Conservation (phyloP, 92 coral and sea anemone genomes). For the Parazoanthus darwini region DNA sequence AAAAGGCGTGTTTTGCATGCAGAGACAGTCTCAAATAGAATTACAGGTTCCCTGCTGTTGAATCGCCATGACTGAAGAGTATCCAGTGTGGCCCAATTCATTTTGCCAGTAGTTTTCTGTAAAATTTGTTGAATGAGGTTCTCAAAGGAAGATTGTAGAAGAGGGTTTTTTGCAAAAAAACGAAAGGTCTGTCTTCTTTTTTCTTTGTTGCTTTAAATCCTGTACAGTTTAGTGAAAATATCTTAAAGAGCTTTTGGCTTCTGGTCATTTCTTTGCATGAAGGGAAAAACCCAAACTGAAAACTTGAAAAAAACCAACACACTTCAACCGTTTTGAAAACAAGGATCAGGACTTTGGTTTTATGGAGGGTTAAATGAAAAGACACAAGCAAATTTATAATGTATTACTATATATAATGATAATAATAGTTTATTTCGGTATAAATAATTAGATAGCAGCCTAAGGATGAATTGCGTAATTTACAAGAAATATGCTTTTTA, state of each 20-base stretch:
- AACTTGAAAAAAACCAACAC: neutral
- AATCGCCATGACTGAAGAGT: neutral
- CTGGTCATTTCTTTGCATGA: neutral
- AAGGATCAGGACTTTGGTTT: no score
- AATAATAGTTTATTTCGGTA: no score
- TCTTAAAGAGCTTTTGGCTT: neutral
- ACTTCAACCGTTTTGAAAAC: neutral
- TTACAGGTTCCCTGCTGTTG: neutral
- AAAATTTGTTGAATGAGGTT: neutral
- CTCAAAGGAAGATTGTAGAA: neutral
- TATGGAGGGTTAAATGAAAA: no score
- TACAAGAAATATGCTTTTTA: no score
- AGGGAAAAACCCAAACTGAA: no score
- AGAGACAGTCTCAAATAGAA: neutral
- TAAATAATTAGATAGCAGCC: no score
- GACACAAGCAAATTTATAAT: no score
- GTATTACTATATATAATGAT: no score
- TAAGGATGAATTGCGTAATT: no score
- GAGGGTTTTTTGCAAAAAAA: neutral
- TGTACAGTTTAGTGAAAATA: neutral
- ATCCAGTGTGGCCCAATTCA: neutral
- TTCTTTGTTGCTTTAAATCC: neutral
- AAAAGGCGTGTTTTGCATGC: no score
- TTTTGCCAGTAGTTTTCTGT: neutral
- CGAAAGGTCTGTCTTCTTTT: neutral